Base-by-base conservation (phyloP, 2,797 vertebrate species). In the Oreortyx pictus region DNA sequence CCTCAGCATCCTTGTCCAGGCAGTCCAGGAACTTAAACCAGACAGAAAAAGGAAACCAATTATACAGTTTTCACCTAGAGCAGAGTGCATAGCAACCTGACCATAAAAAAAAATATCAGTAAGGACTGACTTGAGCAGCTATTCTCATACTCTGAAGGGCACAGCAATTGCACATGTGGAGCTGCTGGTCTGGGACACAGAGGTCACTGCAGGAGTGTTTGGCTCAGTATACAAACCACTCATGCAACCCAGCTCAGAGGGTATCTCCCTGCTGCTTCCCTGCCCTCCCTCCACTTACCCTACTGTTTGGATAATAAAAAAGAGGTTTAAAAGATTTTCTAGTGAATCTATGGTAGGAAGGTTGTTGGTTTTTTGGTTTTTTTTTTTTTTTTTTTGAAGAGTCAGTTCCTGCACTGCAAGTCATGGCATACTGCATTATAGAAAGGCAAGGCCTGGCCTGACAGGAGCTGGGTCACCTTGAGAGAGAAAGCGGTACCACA, bases 261-360 rank as follows among this genome's bases (percentile, higher is more conserved):
- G 35, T 49, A 66, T 88, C 50, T 78, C 41, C 47, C 6, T 0
- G 0, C 22, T 43, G 23, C 56, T 46, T 83, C 73, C 60, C 56
- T 75, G 18, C 60, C 35, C 14, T 59, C 31, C 33, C 7, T 50
- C 43, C 1, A 0, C 18, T 54, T 57, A 46, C 49, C 41, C 27
- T 62, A 35, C 33, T 88, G 10, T 46, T 78, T 7, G 72, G 29
- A 29, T 46, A 95, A 89, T 94, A 95, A 90, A 96, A 47, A 56
- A 37, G 35, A 75, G 13, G 25, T 79, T 94, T 93, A 73, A 64
- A 93, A 89, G 18, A 27, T 78, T 24, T 78, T 31, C 13, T 43
- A 49, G 7, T 71, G 60, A 71, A 41, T 86, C 23, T 62, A 23
- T 31, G 52, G 27, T 18, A 29, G 29, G 52, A 54, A 54, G 9